Percentiles rank a stretch among this genome's conserved stretches.
Evolutionary conservation across 2,797 vertebrate species (phyloP).

Genomic region (Cynopterus sphinx): DNA sequence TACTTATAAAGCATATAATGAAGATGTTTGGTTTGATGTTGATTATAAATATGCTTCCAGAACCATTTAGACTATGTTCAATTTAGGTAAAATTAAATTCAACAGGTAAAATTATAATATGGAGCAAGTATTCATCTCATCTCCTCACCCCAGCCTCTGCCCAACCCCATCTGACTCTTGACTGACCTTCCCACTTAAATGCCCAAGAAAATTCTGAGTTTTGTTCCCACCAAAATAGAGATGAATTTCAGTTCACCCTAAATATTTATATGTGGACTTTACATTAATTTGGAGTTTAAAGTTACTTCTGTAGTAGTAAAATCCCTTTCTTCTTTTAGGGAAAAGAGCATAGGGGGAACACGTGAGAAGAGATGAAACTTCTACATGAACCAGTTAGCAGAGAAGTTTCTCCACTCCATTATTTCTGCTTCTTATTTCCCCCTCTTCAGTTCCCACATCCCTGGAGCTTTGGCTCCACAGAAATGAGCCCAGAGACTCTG

Average conservation of each 20-base stretch:
- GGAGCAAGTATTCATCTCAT: background rate
- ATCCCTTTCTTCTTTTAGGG: background rate
- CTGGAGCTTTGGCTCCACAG: too few species aligned
- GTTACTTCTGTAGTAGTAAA: background rate
- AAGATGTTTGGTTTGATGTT: background rate
- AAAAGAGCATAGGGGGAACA: background rate
- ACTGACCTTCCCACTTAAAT: background rate
- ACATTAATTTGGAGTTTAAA: slow-evolving; percentile 13
- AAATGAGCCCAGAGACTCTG: background rate
- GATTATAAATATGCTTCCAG: background rate
- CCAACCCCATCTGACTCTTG: background rate
- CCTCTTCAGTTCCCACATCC: too few species aligned
- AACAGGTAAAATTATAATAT: background rate
- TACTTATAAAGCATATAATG: background rate
- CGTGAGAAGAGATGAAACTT: background rate
- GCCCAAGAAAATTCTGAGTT: background rate
- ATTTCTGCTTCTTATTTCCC: background rate
- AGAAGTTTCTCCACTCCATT: background rate
- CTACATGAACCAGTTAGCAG: background rate
- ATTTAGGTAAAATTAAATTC: background rate
- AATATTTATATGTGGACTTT: background rate
- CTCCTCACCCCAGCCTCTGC: background rate
- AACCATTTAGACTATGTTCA: background rate
- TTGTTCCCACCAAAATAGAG: background rate
- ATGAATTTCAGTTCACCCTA: background rate